Percentiles rank a stretch among this genome's conserved stretches.
These are phyloP conservation scores for Diprion similis DNA, from an alignment of 1,140 invertebrate species.

Conservation along the genomic window DNA sequence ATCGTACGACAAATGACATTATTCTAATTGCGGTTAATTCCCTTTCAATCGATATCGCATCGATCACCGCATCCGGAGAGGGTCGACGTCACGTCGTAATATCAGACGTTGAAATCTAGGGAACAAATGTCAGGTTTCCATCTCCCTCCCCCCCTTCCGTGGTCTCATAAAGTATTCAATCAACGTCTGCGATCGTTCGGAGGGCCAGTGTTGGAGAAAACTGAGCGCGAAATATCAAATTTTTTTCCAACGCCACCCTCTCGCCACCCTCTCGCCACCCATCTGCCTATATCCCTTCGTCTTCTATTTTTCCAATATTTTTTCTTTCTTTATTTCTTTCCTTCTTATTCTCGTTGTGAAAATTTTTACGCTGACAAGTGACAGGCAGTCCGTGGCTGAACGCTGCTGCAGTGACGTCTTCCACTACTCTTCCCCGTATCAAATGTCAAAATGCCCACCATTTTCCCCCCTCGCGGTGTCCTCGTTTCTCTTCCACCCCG, in stretches of 20 bases:
- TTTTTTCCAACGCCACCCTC: not conserved
- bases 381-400: not conserved
- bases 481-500: slow-evolving; percentile 15
- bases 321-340: too few relatives aligned
- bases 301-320: too few relatives aligned
- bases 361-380: not conserved
- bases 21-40: too few relatives aligned
- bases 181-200: not conserved
- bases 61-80: too few relatives aligned
- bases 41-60: too few relatives aligned
- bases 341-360: not conserved
- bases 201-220: not conserved
- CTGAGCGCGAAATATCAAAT: not conserved
- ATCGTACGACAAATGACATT: too few relatives aligned
- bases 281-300: too few relatives aligned
- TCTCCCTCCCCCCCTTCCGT: not conserved
- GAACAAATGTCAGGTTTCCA: too few relatives aligned
- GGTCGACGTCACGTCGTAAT: too few relatives aligned
- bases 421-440: not conserved
- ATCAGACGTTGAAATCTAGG: too few relatives aligned
- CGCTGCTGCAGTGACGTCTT: not conserved
- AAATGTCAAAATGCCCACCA: not conserved
- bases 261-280: too few relatives aligned
- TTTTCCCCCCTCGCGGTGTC: slow-evolving; percentile 14
- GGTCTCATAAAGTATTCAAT: not conserved